These are phyloP conservation scores for Corythaixoides concolor DNA, from an alignment of 2,113 vertebrate genomes.

Conservation along the genomic window DNA sequence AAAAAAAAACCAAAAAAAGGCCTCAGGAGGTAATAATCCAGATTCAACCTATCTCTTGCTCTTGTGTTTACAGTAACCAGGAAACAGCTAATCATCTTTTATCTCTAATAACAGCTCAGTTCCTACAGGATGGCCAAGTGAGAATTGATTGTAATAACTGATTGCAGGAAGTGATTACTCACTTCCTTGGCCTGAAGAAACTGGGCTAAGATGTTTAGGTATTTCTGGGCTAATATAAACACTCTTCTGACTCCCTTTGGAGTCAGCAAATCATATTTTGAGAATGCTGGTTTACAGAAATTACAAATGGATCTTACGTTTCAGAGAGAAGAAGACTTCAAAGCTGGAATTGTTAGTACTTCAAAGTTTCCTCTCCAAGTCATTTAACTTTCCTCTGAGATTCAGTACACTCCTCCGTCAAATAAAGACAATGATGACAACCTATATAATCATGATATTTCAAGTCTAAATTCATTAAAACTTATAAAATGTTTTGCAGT, in stretches of 20 bases:
- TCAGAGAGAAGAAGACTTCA: background rate
- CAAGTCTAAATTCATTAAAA: background rate
- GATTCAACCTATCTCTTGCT: background rate
- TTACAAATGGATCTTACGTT: background rate
- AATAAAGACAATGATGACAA: background rate
- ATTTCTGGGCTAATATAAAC: background rate
- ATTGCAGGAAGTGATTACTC: background rate
- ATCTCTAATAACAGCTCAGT: background rate
- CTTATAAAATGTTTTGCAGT: background rate
- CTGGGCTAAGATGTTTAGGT: background rate
- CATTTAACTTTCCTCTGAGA: background rate
- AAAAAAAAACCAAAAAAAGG: background rate
- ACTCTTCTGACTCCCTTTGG: background rate
- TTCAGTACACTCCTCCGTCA: background rate
- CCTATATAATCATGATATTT: background rate
- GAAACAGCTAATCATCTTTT: background rate
- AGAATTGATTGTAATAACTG: background rate
- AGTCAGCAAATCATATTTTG: background rate
- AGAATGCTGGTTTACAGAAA: background rate
- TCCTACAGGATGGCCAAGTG: background rate
- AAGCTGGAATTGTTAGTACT: background rate
- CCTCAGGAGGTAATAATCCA: background rate
- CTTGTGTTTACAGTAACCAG: background rate
- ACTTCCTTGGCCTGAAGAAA: background rate
- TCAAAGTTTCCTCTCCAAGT: background rate